phyloP scores from a whole-genome alignment of 2,888 invertebrate species.

The Therioaphis trifolii region DNA sequence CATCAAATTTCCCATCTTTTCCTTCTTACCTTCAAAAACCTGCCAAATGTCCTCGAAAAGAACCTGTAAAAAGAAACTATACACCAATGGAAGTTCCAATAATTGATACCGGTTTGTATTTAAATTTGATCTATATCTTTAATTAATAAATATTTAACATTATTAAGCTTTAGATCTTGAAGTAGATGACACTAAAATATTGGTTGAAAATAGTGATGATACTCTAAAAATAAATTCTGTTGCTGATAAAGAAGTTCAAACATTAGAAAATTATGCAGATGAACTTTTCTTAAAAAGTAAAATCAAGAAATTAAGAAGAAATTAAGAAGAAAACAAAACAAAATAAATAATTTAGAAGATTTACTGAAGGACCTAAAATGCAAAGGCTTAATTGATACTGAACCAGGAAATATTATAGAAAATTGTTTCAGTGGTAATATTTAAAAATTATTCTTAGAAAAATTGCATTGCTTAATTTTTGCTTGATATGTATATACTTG shows the following conservation, averaged over 20 bases:
- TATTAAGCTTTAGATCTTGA: neutral
- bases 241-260: conserved; percentile 1
- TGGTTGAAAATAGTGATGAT: conserved; percentile 4
- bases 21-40: neutral
- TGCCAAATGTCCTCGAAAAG: conserved; percentile 7
- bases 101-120: conserved; percentile 7
- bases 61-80: conserved; percentile 4
- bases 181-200: neutral
- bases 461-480: conserved; percentile 13
- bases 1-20: too few relatives aligned
- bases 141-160: conserved; percentile 11
- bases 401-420: too few relatives aligned
- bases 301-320: neutral
- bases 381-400: conserved; percentile 1
- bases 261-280: conserved; percentile 16
- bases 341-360: conserved; percentile 8
- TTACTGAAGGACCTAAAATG: conserved; percentile 5
- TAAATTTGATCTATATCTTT: conserved; percentile 7
- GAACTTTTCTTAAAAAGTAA: conserved; percentile 10
- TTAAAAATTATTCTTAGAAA: conserved; percentile 10
- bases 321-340: too few relatives aligned
- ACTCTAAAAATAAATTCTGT: conserved; percentile 7
- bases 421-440: too few relatives aligned
- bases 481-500: neutral
- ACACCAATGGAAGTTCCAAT: neutral